Percentiles rank a stretch among this genome's conserved stretches.
Evolutionary conservation across 1,140 invertebrate species (phyloP).

Genomic region (Diuraphis noxia): DNA sequence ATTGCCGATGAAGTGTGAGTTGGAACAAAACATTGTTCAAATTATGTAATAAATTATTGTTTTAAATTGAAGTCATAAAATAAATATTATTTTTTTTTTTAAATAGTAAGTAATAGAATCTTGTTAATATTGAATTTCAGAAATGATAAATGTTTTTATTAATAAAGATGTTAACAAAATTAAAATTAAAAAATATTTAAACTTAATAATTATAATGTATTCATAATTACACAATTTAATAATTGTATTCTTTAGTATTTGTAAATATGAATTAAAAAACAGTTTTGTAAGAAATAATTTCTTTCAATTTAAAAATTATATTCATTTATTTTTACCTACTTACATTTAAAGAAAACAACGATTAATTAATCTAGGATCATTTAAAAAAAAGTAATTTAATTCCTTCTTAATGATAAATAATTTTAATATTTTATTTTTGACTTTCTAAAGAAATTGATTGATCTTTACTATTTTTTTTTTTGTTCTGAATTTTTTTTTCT

Average conservation of each 20-base stretch:
- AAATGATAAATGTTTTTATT: background rate
- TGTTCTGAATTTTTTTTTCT: background rate
- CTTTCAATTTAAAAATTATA: background rate
- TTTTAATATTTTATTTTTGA: background rate
- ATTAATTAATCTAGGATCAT: background rate
- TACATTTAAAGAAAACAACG: background rate
- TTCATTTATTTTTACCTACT: background rate
- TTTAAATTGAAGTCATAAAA: background rate
- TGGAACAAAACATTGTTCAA: background rate
- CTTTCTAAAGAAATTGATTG: background rate
- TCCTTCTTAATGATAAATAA: background rate
- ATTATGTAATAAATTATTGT: background rate
- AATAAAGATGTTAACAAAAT: no score
- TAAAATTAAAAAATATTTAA: background rate
- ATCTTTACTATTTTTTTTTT: background rate
- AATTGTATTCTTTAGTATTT: background rate
- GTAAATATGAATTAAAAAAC: background rate
- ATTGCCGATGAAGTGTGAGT: conserved; percentile 91
- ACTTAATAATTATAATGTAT: background rate
- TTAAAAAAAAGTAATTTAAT: background rate
- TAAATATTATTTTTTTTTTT: background rate
- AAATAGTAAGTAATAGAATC: background rate
- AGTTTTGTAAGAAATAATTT: background rate
- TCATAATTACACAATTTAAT: background rate
- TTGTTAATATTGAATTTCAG: background rate